These are phyloP conservation scores for Limnephilus marmoratus DNA, from an alignment of 2,888 invertebrate genomes.

Conservation along the genomic window DNA sequence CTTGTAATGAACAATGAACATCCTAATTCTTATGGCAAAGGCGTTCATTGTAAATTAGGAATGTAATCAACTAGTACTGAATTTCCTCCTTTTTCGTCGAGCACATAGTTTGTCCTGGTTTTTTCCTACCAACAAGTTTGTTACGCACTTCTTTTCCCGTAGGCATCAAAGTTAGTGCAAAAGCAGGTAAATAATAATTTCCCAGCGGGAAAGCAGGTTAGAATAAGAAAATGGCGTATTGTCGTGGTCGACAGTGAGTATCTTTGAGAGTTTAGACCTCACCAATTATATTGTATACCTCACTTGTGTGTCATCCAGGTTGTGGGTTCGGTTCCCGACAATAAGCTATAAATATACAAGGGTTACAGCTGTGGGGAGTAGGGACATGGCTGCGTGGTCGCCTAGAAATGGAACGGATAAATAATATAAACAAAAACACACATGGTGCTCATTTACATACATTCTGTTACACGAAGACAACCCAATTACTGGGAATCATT, in stretches of 20 bases:
- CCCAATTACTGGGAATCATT: constrained; percentile 5
- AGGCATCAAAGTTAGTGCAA: background rate
- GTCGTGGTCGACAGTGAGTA: background rate
- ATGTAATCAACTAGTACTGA: background rate
- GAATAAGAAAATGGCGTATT: background rate
- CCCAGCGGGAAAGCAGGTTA: background rate
- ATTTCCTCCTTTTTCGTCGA: background rate
- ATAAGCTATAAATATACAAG: background rate
- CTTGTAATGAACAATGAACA: too few species aligned
- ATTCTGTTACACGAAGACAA: constrained; percentile 32
- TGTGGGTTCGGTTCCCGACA: background rate
- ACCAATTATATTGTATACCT: background rate
- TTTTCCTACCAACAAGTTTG: background rate
- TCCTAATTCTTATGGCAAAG: too few species aligned
- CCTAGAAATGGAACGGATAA: constrained; percentile 28
- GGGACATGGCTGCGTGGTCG: background rate
- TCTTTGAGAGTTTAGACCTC: background rate
- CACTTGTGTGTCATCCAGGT: background rate
- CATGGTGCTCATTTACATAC: constrained; percentile 39
- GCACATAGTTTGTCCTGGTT: background rate
- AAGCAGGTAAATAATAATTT: background rate
- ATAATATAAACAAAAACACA: constrained; percentile 45
- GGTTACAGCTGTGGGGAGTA: constrained; percentile 4
- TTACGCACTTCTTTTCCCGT: background rate
- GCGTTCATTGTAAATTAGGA: background rate